Percentiles rank a stretch among this genome's conserved stretches.
Evolutionary conservation across 2,113 vertebrate genomes (phyloP).

Genomic region (Heterotis niloticus): DNA sequence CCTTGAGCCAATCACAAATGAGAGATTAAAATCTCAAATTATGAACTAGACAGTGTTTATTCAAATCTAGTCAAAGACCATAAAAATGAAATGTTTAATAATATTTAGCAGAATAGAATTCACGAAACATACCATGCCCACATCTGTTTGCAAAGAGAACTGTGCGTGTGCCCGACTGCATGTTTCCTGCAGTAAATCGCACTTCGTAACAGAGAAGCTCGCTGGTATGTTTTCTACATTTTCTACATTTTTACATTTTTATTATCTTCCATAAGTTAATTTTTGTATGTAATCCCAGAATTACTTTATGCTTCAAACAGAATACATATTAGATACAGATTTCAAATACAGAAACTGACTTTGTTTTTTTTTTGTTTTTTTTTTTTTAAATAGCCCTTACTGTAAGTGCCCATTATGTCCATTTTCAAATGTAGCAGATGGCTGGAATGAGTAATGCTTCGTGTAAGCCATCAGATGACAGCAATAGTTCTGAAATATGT

Average conservation of each 20-base stretch:
- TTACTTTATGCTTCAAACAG: conserved; percentile 26
- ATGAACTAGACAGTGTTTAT: conserved; percentile 11
- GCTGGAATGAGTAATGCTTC: conserved; percentile 1
- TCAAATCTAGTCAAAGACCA: conserved; percentile 7
- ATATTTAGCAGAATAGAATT: conserved; percentile 17
- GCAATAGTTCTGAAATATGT: background rate
- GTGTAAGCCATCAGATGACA: background rate
- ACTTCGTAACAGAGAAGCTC: conserved; percentile 31
- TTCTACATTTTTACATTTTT: conserved; percentile 33
- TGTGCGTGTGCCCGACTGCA: conserved; percentile 4
- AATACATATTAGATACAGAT: conserved; percentile 52
- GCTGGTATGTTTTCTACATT: conserved; percentile 38
- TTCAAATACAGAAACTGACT: conserved; percentile 57
- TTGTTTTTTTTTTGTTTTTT: background rate
- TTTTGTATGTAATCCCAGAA: conserved; percentile 22
- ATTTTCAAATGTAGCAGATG: conserved; percentile 8
- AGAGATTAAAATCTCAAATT: background rate
- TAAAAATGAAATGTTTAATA: conserved; percentile 15
- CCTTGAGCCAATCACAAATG: conserved; percentile 17
- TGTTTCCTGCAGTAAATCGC: background rate
- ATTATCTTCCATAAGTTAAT: conserved; percentile 23
- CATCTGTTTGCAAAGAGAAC: conserved; percentile 14
- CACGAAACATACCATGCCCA: conserved; percentile 18
- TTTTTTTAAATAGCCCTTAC: conserved; percentile 65
- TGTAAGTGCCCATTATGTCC: conserved; percentile 54